A percentile compares a stretch with the other conserved stretches of the same genome.
Conservation (phyloP, 2,888 invertebrate species). For the Anagyrus pseudococci region DNA sequence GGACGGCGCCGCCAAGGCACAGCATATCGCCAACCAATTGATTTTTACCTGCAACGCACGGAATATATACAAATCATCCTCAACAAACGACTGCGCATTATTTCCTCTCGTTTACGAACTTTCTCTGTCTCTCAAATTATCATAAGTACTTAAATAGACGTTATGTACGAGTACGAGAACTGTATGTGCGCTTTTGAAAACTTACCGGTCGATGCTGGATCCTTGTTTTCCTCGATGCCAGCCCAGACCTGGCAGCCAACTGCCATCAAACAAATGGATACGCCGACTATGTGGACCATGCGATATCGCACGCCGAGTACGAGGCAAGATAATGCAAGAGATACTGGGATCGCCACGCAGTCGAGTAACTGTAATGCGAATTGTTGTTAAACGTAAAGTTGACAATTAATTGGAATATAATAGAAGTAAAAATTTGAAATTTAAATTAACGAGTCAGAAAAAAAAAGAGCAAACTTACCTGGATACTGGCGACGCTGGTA, state of each 20-base stretch:
- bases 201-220: conserved; percentile 51
- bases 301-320: conserved; percentile 79
- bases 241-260: conserved; percentile 85
- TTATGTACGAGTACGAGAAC: not conserved
- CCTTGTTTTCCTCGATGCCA: conserved; percentile 76
- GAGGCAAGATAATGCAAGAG: conserved; percentile 78
- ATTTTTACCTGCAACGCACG: conserved; percentile 69
- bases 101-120: too few relatives aligned
- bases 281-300: conserved; percentile 79
- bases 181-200: not conserved
- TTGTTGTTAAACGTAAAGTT: too few relatives aligned
- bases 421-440: too few relatives aligned
- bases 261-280: conserved; percentile 80
- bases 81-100: too few relatives aligned
- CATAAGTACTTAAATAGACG: too few relatives aligned
- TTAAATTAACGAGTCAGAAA: too few relatives aligned
- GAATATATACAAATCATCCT: too few relatives aligned
- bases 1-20: conserved; percentile 77
- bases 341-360: conserved; percentile 85
- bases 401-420: not conserved
- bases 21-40: conserved; percentile 84
- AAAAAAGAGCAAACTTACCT: conserved; percentile 68
- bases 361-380: conserved; percentile 71
- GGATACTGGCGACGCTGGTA: conserved; percentile 75
- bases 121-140: too few relatives aligned